Conservation (phyloP, 2,888 invertebrate genomes). For the Aphidius colemani region DNA sequence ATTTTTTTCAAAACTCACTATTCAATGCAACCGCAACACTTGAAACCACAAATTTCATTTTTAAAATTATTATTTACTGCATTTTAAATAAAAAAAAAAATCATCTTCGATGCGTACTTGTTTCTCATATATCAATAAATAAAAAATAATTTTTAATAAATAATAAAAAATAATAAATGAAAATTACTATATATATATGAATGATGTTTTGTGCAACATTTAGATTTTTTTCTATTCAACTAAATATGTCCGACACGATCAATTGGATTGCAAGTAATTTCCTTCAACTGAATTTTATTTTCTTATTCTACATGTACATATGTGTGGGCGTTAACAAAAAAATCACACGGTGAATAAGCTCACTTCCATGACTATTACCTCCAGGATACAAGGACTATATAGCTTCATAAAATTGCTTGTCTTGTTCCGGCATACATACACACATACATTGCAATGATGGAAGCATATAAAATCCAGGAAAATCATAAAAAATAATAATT, state of each 20-base stretch:
- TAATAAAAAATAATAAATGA: too few relatives aligned
- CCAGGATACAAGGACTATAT: conserved; percentile 23
- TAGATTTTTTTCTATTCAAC: too few relatives aligned
- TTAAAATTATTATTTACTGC: too few relatives aligned
- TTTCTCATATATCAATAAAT: too few relatives aligned
- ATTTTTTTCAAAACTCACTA: background rate
- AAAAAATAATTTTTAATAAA: too few relatives aligned
- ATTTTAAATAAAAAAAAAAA: too few relatives aligned
- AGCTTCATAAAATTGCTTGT: conserved; percentile 23
- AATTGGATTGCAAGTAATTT: conserved; percentile 28
- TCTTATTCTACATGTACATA: conserved; percentile 4
- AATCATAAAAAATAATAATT: too few relatives aligned
- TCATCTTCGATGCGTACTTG: too few relatives aligned
- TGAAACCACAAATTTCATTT: too few relatives aligned
- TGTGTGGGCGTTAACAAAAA: conserved; percentile 28
- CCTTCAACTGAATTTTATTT: conserved; percentile 14
- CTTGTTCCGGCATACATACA: conserved; percentile 11
- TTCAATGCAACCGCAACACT: background rate
- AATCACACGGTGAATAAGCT: conserved; percentile 30
- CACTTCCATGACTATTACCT: conserved; percentile 28
- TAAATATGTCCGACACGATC: background rate
- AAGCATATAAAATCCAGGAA: too few relatives aligned
- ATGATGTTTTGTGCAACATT: too few relatives aligned
- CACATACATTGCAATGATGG: background rate
- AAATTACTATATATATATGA: too few relatives aligned